These are phyloP conservation scores for Spicauda simplicius DNA, from an alignment of 2,888 invertebrate species.

Conservation along the genomic window DNA sequence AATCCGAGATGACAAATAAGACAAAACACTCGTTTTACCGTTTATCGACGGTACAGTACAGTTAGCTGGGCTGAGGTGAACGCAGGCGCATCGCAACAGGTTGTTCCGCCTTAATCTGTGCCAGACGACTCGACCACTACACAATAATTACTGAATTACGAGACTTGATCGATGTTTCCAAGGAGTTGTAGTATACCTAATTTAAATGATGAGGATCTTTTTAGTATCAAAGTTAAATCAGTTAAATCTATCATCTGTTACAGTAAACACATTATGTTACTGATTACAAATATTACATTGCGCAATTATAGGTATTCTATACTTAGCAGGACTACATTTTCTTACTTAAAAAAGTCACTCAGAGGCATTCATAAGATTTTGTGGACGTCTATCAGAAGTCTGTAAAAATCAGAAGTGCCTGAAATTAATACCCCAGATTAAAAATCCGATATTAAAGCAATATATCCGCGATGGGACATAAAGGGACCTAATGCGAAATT, in stretches of 20 bases:
- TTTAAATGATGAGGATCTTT: background rate
- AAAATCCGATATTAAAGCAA: background rate
- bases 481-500: too few species aligned
- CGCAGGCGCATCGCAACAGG: constrained; percentile 52
- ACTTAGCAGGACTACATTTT: too few species aligned
- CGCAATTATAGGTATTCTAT: too few species aligned
- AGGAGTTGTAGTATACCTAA: background rate
- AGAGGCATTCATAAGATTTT: too few species aligned
- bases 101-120: constrained; percentile 48
- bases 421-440: background rate
- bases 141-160: constrained; percentile 10
- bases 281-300: too few species aligned
- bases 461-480: too few species aligned
- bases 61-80: constrained; percentile 50
- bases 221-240: too few species aligned
- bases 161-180: background rate
- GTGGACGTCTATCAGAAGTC: too few species aligned
- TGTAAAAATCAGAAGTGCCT: too few species aligned
- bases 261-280: too few species aligned
- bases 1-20: constrained; percentile 50
- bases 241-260: too few species aligned
- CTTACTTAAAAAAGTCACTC: too few species aligned
- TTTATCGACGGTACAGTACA: constrained; percentile 53
- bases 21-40: constrained; percentile 49
- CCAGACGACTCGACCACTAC: constrained; percentile 32